These are phyloP conservation scores for Anseranas semipalmata DNA, from an alignment of 2,113 vertebrate genomes.

Conservation along the genomic window DNA sequence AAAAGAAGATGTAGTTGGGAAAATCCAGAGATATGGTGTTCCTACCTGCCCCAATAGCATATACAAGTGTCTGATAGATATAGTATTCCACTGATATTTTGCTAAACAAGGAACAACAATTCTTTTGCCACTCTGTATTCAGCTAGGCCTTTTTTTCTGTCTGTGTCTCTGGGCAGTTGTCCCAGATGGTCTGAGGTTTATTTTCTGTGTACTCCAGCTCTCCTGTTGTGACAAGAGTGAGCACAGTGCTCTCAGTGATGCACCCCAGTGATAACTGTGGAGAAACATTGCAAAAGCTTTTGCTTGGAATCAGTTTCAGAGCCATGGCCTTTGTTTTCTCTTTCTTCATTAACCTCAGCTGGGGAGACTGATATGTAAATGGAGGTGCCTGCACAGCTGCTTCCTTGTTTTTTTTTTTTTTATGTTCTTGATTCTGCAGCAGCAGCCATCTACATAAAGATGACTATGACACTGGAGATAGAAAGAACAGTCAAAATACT, in stretches of 20 bases:
- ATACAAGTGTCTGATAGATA: fast-evolving
- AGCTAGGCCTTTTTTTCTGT: not conserved
- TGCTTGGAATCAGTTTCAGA: not conserved
- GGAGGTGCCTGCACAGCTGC: not conserved
- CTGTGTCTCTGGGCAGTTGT: not conserved
- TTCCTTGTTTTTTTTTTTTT: fast-evolving
- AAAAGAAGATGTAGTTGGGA: not conserved
- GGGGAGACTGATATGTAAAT: no score
- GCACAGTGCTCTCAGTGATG: fast-evolving
- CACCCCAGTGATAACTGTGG: fast-evolving
- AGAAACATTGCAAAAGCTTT: not conserved
- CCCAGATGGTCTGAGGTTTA: not conserved
- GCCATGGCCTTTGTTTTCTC: fast-evolving
- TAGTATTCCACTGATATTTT: not conserved
- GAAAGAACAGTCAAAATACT: not conserved
- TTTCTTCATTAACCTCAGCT: not conserved
- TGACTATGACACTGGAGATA: not conserved
- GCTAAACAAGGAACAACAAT: not conserved
- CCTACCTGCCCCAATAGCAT: fast-evolving
- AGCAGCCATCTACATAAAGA: fast-evolving
- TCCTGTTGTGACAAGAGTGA: fast-evolving
- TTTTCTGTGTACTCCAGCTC: not conserved
- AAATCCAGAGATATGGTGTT: not conserved
- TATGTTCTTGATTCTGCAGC: not conserved
- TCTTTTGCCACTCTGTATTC: not conserved